Base-by-base conservation (phyloP, 1,140 invertebrate species). In the Drosophila punjabiensis region DNA sequence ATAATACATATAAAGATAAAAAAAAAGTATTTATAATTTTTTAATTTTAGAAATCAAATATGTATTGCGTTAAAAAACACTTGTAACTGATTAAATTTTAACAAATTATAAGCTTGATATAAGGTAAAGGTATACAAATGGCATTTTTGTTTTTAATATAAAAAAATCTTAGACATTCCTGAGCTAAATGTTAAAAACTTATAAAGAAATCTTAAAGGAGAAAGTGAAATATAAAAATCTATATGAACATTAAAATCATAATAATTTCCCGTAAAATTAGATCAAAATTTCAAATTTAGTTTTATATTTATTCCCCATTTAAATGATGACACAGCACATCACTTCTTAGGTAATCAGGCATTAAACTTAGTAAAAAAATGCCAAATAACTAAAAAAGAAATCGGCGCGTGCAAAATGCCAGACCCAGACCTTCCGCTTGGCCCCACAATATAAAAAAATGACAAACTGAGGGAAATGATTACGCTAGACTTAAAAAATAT, bases 361-460 rank as follows among this genome's bases (percentile, higher is more conserved):
- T 24, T 28, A 66, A 68, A 47, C 55, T 43, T 20, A 11, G n/a
- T 13, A 60, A 32, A 43, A 37, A 41, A 43, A 65, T 18, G 39
- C 32, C 18, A 43, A 18, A 62, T 53, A 55, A 16, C 33, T 56
- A 16, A 37, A 56, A 37, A 37, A 55, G 18, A 56, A 37, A 24
- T 10, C 33, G 68, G 64, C 68, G 56, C 64, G 78, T 86, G 82
- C 35, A 77, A 64, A 68, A 67, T 64, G 16, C 32, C 66, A 68
- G 41, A 20, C 68, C 53, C 48, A 48, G 24, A 28, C 47, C 24
- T 50, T 73, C 69, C 69, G 69, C 20, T 71, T 30, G 45, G 18
- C 7, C 24, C 14, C 10, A 48, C 33, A 50, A 35, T 30, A 13
- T 30, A 13, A 47, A 5, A 66, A 67, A 32, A 24, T 43, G 2